Percentiles rank a stretch among this genome's conserved stretches.
These are phyloP conservation scores for Prosapia bicincta DNA, from an alignment of 2,888 invertebrate genomes.

Conservation along the genomic window DNA sequence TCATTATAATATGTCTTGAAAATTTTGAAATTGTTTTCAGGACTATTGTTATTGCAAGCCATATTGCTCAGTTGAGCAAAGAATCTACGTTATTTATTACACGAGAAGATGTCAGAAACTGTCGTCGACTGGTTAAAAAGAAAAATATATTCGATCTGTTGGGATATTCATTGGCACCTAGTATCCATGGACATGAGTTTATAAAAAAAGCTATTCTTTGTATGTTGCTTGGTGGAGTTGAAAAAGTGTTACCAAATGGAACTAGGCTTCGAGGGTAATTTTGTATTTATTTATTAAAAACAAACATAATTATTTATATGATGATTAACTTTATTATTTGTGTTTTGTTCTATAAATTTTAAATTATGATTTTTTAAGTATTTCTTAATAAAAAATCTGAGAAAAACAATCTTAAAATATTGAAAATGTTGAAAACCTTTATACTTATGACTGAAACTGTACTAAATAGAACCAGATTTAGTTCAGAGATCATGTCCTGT, in stretches of 20 bases:
- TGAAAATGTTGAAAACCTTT: too few relatives aligned
- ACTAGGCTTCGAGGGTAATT: slow-evolving; percentile 84
- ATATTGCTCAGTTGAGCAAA: slow-evolving; percentile 84
- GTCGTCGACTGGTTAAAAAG: slow-evolving; percentile 73
- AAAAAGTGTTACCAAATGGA: slow-evolving; percentile 89
- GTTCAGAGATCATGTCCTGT: too few relatives aligned
- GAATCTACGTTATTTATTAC: slow-evolving; percentile 75
- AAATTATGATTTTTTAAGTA: too few relatives aligned
- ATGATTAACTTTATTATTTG: too few relatives aligned
- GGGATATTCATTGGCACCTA: slow-evolving; percentile 91
- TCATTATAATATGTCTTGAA: too few relatives aligned
- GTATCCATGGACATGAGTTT: slow-evolving; percentile 95
- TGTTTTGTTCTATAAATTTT: too few relatives aligned
- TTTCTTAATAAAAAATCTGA: too few relatives aligned
- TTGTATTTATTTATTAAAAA: too few relatives aligned
- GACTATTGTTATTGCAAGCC: slow-evolving; percentile 91
- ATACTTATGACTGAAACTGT: too few relatives aligned
- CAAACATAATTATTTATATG: too few relatives aligned
- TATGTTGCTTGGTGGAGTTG: slow-evolving; percentile 89
- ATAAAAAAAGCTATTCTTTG: slow-evolving; percentile 96
- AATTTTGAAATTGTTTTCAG: slow-evolving; percentile 58
- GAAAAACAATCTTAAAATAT: too few relatives aligned
- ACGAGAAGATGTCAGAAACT: slow-evolving; percentile 82
- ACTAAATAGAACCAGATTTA: too few relatives aligned
- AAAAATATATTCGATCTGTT: slow-evolving; percentile 86